A percentile compares a stretch with the other conserved stretches of the same genome.
These are phyloP conservation scores for Tenthredo livida DNA, from an alignment of 2,888 invertebrate species.

Conservation along the genomic window DNA sequence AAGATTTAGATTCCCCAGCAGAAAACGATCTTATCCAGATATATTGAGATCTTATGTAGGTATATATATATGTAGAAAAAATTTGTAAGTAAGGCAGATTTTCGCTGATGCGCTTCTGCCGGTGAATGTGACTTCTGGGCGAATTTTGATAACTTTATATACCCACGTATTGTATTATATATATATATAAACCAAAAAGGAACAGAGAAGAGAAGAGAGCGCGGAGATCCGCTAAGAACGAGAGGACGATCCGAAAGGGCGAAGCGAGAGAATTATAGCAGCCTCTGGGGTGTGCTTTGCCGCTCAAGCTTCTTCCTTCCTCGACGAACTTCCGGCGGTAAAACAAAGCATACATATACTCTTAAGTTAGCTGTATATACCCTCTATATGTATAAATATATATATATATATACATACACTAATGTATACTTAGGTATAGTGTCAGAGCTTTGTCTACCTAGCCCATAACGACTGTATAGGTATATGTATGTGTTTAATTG, in stretches of 20 bases:
- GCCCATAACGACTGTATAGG: background rate
- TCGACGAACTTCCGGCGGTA: constrained; percentile 46
- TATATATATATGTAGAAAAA: background rate
- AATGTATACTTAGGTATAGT: background rate
- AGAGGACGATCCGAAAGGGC: constrained; percentile 52
- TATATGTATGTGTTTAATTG: background rate
- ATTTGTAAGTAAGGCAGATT: background rate
- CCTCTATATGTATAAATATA: background rate
- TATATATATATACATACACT: background rate
- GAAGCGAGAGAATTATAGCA: constrained; percentile 51
- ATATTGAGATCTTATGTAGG: background rate
- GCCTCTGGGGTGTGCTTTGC: constrained; percentile 51
- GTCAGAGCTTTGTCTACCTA: background rate
- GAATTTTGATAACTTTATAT: constrained; percentile 10
- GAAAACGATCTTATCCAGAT: background rate
- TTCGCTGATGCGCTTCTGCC: background rate
- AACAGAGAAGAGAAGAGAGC: constrained; percentile 12
- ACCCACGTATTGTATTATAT: background rate
- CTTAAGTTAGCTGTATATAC: constrained; percentile 22
- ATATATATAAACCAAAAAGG: background rate
- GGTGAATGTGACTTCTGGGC: background rate
- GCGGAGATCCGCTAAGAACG: constrained; percentile 52
- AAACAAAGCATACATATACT: constrained; percentile 41
- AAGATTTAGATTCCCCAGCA: background rate
- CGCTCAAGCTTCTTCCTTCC: constrained; percentile 46